phyloP scores from a whole-genome alignment of 2,888 invertebrate species.

The Sepiola atlantica region DNA sequence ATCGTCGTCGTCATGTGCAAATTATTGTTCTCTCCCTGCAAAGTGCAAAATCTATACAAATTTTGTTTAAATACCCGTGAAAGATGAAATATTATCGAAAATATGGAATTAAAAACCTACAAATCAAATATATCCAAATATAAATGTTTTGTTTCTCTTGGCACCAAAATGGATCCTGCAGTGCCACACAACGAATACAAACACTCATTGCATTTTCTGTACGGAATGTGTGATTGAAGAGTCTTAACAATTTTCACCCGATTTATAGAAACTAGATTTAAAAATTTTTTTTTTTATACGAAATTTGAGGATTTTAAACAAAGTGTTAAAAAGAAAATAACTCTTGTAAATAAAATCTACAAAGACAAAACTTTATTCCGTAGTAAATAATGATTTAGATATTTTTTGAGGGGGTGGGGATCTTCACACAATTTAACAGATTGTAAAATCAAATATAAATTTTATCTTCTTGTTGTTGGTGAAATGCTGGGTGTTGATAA shows the following conservation, averaged over 20 bases:
- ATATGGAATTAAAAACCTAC: conserved; percentile 32
- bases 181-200: not conserved
- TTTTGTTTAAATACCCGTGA: not conserved
- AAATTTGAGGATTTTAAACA: not conserved
- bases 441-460: too few relatives aligned
- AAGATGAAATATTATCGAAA: conserved; percentile 18
- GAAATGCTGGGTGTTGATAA: not conserved
- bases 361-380: not conserved
- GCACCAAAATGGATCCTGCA: not conserved
- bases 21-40: conserved; percentile 10
- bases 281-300: not conserved
- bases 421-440: not conserved
- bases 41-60: conserved; percentile 32
- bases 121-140: not conserved
- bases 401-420: not conserved
- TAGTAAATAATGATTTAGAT: not conserved
- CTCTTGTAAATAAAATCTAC: not conserved
- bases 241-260: not conserved
- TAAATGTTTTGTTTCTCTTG: not conserved
- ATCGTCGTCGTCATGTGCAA: not conserved
- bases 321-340: not conserved
- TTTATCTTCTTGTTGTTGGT: too few relatives aligned
- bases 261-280: not conserved
- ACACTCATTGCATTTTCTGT: not conserved
- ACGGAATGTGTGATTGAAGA: not conserved